Conservation (phyloP, 2,797 vertebrate species). For the Sphaeramia orbicularis region DNA sequence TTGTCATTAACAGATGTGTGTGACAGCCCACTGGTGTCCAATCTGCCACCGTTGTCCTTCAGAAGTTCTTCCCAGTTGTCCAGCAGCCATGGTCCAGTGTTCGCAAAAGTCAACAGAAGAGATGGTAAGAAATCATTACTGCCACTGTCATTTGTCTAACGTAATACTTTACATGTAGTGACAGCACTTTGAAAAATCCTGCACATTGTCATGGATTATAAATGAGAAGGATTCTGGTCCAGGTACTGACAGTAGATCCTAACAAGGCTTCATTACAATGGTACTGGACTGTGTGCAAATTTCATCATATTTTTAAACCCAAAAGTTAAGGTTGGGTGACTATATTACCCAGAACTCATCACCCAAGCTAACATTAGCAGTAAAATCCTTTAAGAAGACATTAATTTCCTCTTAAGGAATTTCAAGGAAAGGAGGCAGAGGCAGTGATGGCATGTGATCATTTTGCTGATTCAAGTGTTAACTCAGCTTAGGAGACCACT, state of each 20-base stretch:
- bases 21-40: conserved; percentile 79
- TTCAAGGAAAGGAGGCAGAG: background rate
- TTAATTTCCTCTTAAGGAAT: conserved; percentile 9
- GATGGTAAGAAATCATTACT: conserved; percentile 74
- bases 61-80: conserved; percentile 83
- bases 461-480: conserved; percentile 3
- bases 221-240: background rate
- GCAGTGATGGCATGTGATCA: conserved; percentile 15
- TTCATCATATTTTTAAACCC: conserved; percentile 5
- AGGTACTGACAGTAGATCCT: background rate
- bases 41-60: conserved; percentile 77
- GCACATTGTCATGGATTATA: conserved; percentile 10
- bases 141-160: background rate
- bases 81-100: conserved; percentile 79
- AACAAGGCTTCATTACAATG: conserved; percentile 14
- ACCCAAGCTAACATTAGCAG: conserved; percentile 20
- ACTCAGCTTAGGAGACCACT: conserved; percentile 4
- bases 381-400: conserved; percentile 15
- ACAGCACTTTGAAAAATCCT: background rate
- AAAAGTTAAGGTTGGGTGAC: conserved; percentile 8
- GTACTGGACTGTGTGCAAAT: conserved; percentile 13
- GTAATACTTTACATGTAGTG: conserved; percentile 5
- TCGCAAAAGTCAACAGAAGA: conserved; percentile 84
- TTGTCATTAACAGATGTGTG: conserved; percentile 77
- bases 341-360: conserved; percentile 35